phyloP scores from a whole-genome alignment of 2,113 vertebrate species.

The Psittacus erithacus region DNA sequence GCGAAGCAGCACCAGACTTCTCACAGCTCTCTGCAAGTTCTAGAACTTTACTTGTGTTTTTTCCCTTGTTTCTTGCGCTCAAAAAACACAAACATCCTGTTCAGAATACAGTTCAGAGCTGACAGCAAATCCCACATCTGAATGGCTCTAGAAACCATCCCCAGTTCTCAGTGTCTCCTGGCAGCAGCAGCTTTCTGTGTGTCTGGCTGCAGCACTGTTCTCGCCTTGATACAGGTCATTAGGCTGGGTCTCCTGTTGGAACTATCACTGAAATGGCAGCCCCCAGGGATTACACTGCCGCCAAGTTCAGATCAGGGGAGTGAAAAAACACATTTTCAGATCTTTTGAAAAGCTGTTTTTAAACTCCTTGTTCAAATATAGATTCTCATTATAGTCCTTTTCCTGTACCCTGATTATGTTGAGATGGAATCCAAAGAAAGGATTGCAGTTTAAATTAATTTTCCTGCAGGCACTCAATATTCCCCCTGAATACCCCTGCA shows the following conservation, averaged over 20 bases:
- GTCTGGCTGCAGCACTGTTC: background rate
- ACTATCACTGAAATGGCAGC: conserved; percentile 34
- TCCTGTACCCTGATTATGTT: background rate
- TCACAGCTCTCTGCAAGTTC: background rate
- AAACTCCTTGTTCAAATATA: background rate
- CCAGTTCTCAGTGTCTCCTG: background rate
- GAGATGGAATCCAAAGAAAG: background rate
- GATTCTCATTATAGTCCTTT: background rate
- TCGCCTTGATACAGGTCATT: conserved; percentile 39
- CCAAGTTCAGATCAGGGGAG: conserved; percentile 25
- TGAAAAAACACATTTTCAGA: conserved; percentile 20
- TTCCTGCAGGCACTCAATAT: background rate
- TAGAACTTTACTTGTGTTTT: background rate
- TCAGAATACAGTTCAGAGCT: background rate
- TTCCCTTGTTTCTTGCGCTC: background rate
- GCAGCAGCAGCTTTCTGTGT: background rate
- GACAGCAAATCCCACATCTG: background rate
- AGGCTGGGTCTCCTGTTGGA: conserved; percentile 29
- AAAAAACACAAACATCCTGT: background rate
- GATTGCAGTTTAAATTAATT: background rate
- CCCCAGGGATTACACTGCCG: conserved; percentile 6
- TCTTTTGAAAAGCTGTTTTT: conserved; percentile 1
- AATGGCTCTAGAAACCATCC: background rate
- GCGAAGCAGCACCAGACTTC: background rate
- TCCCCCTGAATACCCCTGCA: background rate